phyloP scores from a whole-genome alignment of 2,113 vertebrate genomes.

The Xenotilapia leptura region DNA sequence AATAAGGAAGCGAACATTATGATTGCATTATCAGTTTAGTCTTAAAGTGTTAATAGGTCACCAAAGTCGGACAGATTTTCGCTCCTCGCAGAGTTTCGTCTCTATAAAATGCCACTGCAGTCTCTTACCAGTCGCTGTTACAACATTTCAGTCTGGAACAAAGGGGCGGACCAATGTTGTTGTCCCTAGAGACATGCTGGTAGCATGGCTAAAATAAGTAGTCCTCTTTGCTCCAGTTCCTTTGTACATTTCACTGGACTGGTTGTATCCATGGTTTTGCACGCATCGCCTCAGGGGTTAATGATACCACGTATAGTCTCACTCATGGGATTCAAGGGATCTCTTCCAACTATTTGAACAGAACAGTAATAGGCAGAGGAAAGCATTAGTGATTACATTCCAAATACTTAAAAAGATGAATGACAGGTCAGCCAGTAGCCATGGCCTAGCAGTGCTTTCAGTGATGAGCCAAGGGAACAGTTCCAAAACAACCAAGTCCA shows the following conservation, averaged over 20 bases:
- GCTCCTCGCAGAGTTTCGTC: not conserved
- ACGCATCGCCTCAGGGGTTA: not conserved
- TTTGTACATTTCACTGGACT: not conserved
- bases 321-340: not conserved
- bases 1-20: not conserved
- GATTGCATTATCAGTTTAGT: not conserved
- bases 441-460: conserved; percentile 2
- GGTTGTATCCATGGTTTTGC: conserved; percentile 22
- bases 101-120: not conserved
- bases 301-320: not conserved
- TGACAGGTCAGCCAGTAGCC: not conserved
- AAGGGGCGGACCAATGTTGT: not conserved
- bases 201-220: not conserved
- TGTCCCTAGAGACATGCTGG: not conserved
- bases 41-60: not conserved
- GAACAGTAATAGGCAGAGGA: not conserved
- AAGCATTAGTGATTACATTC: not conserved
- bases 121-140: not conserved
- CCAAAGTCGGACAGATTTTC: not conserved
- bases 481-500: not conserved
- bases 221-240: not conserved
- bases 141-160: not conserved
- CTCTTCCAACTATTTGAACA: not conserved
- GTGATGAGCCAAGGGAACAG: not conserved
- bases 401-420: conserved; percentile 10